Base-by-base conservation (phyloP, 2,113 vertebrate species). In the Brienomyrus brachyistius region DNA sequence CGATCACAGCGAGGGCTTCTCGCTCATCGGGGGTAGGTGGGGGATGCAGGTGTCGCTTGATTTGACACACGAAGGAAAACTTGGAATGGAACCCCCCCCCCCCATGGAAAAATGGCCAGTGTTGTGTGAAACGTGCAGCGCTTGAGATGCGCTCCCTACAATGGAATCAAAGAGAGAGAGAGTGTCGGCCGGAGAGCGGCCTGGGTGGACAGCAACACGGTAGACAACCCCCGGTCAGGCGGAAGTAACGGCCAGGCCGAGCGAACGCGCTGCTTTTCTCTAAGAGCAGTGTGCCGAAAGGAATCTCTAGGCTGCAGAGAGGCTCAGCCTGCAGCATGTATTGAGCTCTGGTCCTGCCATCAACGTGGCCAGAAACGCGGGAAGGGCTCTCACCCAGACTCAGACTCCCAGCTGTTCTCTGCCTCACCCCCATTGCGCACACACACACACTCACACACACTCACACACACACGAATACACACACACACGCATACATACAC, bases 191-290 rank as follows among this genome's bases (percentile, higher is more conserved):
- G 4, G 74, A 5, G 74, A 77, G 74, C 10, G 1, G 7, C 23
- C 91, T 90, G 91, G 93, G 91, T 91, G 91, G 92, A 93, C 89
- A 88, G 89, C 92, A 92, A 89, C 94, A 92, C 94, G 91, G 91
- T 94, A 94, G 96, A 94, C 91, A 94, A 88, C 91, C 94, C 92
- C 91, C 90, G 94, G 92, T 95, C 93, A 95, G 90, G 90, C 92
- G 90, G 93, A 95, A 94, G 91, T 94, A 95, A 95, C 91, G 92
- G 93, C 74, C 83, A 92, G 93, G 93, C 89, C 92, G 84, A 91
- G 77, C 89, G 89, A 92, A 91, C 94, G 91, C 90, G 91, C 88
- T 77, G 93, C 90, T 90, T 74, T 62, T 62, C 52, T 94, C 94
- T 93, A 94, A 91, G 92, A 91, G 86, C 92, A 94, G 91, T 86